Evolutionary conservation across 2,888 invertebrate species (phyloP).

Genomic region (Dermolepida albohirtum): DNA sequence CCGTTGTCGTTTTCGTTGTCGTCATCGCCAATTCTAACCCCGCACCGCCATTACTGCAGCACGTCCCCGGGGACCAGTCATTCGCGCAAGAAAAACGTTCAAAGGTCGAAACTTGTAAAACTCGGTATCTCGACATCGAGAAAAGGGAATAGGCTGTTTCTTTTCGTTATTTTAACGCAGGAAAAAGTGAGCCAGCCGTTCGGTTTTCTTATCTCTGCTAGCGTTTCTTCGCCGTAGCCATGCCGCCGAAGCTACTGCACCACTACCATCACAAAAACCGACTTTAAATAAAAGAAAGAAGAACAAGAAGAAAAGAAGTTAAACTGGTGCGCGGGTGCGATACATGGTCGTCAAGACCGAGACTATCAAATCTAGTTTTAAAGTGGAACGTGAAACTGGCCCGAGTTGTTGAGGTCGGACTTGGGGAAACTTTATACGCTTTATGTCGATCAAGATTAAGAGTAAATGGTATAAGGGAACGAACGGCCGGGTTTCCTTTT

Average conservation of each 20-base stretch:
- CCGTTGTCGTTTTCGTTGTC: conserved; percentile 7
- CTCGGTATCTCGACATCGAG: conserved; percentile 21
- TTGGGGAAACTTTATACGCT: conserved; percentile 21
- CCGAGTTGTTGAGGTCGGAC: conserved; percentile 1
- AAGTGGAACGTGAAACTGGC: conserved; percentile 11
- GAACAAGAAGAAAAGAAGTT: too few relatives aligned
- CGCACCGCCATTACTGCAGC: conserved; percentile 15
- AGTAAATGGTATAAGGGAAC: conserved; percentile 19
- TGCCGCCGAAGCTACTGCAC: background rate
- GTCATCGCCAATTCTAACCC: conserved; percentile 17
- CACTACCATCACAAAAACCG: background rate
- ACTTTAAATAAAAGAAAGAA: too few relatives aligned
- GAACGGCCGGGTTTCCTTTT: background rate
- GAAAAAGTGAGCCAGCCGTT: too few relatives aligned
- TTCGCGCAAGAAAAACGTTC: conserved; percentile 22
- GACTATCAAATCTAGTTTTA: conserved; percentile 29
- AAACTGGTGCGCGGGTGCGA: conserved; percentile 3
- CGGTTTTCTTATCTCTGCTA: conserved; percentile 7
- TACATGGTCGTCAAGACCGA: conserved; percentile 5
- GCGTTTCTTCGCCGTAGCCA: background rate
- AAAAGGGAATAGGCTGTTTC: conserved; percentile 12
- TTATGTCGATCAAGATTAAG: conserved; percentile 26
- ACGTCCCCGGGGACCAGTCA: conserved; percentile 17
- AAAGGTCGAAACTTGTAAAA: conserved; percentile 30
- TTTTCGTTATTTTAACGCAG: conserved; percentile 23